These are phyloP conservation scores for Columbina picui DNA, from an alignment of 2,113 vertebrate species.

Conservation along the genomic window DNA sequence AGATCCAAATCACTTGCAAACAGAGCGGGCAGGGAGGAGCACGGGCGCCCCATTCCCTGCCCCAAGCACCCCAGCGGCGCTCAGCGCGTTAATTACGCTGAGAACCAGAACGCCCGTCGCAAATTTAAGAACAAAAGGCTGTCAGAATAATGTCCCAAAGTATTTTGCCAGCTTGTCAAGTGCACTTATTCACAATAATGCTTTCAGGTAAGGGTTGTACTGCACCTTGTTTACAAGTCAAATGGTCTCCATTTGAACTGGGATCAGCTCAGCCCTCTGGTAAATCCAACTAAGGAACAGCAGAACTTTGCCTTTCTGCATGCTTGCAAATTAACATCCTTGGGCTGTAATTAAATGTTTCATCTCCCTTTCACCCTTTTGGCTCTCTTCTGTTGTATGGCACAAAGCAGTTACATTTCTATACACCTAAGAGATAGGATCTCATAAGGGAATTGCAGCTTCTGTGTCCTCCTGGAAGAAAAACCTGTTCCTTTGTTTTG, in stretches of 20 bases:
- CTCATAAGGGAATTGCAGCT: not conserved
- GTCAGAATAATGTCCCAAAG: not conserved
- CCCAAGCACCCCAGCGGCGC: too few species aligned
- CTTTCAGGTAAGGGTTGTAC: not conserved
- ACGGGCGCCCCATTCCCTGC: fast-evolving
- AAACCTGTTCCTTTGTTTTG: not conserved
- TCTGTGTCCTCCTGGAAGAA: not conserved
- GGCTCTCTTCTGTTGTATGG: not conserved
- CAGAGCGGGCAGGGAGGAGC: not conserved
- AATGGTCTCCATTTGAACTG: not conserved
- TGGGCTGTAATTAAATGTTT: not conserved
- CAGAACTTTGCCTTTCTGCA: not conserved
- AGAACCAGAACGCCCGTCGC: not conserved
- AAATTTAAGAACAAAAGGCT: not conserved
- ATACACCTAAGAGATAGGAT: not conserved
- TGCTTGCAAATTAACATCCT: not conserved
- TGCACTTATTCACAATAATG: not conserved
- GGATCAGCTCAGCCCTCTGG: not conserved
- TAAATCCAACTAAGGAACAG: not conserved
- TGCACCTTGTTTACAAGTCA: not conserved
- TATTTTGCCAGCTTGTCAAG: not conserved
- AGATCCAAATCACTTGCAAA: not conserved
- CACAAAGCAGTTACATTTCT: not conserved
- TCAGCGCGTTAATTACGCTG: not conserved
- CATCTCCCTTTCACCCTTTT: not conserved